Percentiles rank a stretch among this genome's conserved stretches.
These are phyloP conservation scores for Drosophila greeni DNA, from an alignment of 2,888 invertebrate species.

Conservation along the genomic window DNA sequence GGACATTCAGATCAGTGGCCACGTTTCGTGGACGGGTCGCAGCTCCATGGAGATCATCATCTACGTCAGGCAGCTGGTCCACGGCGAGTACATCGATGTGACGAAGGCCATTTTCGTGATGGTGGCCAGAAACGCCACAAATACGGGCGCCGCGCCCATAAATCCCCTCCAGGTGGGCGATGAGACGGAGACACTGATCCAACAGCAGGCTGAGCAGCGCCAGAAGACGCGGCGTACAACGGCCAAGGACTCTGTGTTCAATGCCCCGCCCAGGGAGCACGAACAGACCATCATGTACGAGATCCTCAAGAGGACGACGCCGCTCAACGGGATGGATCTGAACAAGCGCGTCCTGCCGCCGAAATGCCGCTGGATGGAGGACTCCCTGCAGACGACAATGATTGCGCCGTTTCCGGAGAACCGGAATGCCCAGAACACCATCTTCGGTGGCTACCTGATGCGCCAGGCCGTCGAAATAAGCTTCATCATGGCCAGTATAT, in stretches of 20 bases:
- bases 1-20: conserved; percentile 85
- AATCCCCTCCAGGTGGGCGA: conserved; percentile 81
- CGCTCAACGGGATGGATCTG: conserved; percentile 79
- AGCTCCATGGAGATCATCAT: conserved; percentile 87
- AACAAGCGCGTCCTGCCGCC: conserved; percentile 80
- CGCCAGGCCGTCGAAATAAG: conserved; percentile 86
- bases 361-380: conserved; percentile 83
- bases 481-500: conserved; percentile 83
- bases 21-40: conserved; percentile 86
- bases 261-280: conserved; percentile 82
- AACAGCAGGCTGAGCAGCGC: conserved; percentile 81
- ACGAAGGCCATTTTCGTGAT: conserved; percentile 85
- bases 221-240: conserved; percentile 79
- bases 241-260: conserved; percentile 81
- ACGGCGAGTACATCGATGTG: conserved; percentile 68
- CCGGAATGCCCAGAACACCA: conserved; percentile 86
- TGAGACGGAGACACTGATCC: conserved; percentile 81
- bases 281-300: conserved; percentile 85
- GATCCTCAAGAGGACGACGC: conserved; percentile 82
- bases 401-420: conserved; percentile 83
- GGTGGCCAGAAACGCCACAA: conserved; percentile 85
- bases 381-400: conserved; percentile 80
- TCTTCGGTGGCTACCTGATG: conserved; percentile 90
- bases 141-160: conserved; percentile 81
- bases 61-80: conserved; percentile 82